These are phyloP conservation scores for Sapayoa aenigma DNA, from an alignment of 2,113 vertebrate species.

Conservation along the genomic window DNA sequence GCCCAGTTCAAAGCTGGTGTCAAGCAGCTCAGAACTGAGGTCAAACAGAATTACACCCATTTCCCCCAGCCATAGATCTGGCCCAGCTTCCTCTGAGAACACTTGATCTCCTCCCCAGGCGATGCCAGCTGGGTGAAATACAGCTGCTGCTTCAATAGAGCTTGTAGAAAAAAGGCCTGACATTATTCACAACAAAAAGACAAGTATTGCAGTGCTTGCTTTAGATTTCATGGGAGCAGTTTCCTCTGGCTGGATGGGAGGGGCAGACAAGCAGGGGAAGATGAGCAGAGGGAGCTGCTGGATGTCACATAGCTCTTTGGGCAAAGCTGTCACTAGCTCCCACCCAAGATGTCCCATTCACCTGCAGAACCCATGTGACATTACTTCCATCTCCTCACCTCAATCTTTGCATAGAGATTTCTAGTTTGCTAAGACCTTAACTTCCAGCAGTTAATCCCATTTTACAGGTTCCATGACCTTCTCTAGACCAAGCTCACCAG, in stretches of 20 bases:
- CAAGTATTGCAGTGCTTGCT: background rate
- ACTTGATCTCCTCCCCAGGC: background rate
- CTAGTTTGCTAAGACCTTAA: background rate
- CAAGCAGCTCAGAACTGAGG: background rate
- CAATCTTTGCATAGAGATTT: background rate
- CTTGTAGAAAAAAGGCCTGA: background rate
- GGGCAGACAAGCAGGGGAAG: background rate
- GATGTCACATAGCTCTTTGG: background rate
- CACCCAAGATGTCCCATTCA: background rate
- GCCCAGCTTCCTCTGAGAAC: background rate
- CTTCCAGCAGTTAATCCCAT: background rate
- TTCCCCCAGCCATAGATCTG: background rate
- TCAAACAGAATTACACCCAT: background rate
- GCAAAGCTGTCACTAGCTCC: background rate
- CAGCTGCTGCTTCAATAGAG: constrained; percentile 36
- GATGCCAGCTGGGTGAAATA: constrained; percentile 22
- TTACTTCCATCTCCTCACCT: background rate
- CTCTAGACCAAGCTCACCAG: background rate
- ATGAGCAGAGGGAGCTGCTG: background rate
- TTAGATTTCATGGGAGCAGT: background rate
- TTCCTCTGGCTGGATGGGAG: background rate
- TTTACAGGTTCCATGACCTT: background rate
- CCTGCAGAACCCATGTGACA: background rate
- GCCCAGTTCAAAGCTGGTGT: background rate
- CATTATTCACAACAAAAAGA: background rate